A percentile compares a stretch with the other conserved stretches of the same genome.
Conservation (phyloP, 37 sponge, comb jelly and placozoan genomes). For the Beroe forskalii region DNA sequence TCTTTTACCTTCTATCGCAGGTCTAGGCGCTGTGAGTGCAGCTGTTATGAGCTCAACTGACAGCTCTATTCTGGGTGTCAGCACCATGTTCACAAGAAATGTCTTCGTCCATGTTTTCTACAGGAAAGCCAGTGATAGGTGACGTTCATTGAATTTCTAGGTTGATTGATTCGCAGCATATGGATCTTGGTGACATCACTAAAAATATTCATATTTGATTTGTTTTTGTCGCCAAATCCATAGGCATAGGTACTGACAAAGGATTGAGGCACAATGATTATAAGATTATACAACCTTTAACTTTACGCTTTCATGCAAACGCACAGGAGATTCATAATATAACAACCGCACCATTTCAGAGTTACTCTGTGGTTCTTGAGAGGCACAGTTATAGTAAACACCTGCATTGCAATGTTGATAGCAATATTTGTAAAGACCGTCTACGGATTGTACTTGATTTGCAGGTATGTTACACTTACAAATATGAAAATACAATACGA, state of each 20-base stretch:
- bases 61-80: constrained; percentile 43
- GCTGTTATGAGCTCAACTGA: constrained; percentile 47
- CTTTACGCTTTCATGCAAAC: too few relatives aligned
- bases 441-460: constrained; percentile 19
- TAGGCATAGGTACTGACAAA: too few relatives aligned
- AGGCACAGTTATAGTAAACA: constrained; percentile 39
- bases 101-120: constrained; percentile 8
- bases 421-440: constrained; percentile 31
- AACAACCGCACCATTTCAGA: too few relatives aligned
- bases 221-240: too few relatives aligned
- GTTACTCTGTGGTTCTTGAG: constrained; percentile 3
- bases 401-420: constrained; percentile 16
- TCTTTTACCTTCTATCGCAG: background rate
- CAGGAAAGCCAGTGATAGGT: background rate
- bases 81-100: constrained; percentile 46
- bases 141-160: background rate
- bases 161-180: too few relatives aligned
- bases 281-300: too few relatives aligned
- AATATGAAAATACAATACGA: too few relatives aligned
- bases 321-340: too few relatives aligned
- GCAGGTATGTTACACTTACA: background rate
- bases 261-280: too few relatives aligned
- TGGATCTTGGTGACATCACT: background rate
- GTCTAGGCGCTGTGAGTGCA: constrained; percentile 26
- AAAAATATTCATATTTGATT: too few relatives aligned